Percentiles rank a stretch among this genome's conserved stretches.
phyloP scores from a whole-genome alignment of 2,888 invertebrate genomes.

The Melangyna quadrimaculata region DNA sequence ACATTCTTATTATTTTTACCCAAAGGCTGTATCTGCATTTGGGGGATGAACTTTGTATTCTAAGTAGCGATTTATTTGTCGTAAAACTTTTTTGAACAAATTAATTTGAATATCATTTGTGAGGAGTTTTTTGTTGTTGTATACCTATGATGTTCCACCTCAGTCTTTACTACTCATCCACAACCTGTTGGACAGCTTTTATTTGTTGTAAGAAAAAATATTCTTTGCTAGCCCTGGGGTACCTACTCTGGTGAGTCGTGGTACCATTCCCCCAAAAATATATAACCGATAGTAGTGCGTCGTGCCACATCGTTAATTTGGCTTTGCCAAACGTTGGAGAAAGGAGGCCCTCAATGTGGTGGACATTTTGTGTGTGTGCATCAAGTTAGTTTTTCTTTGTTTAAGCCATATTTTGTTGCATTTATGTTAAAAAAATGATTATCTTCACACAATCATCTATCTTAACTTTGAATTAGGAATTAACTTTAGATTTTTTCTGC shows the following conservation, averaged over 20 bases:
- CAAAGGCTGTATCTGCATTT: not conserved
- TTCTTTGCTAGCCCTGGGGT: not conserved
- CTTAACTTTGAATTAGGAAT: not conserved
- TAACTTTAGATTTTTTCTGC: not conserved
- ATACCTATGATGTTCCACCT: slow-evolving; percentile 4
- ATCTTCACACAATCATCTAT: not conserved
- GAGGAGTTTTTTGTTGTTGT: slow-evolving; percentile 1
- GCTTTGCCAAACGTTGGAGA: slow-evolving; percentile 32
- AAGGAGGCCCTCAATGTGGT: slow-evolving; percentile 1
- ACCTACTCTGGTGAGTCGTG: not conserved
- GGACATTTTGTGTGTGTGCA: slow-evolving; percentile 29
- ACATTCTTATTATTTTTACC: not conserved
- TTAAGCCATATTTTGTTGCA: slow-evolving; percentile 24
- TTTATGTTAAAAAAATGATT: slow-evolving; percentile 10
- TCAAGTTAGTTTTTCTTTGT: slow-evolving; percentile 30
- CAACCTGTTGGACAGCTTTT: slow-evolving; percentile 68
- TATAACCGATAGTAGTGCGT: slow-evolving; percentile 20
- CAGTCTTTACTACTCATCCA: slow-evolving; percentile 31
- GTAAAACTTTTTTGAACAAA: not conserved
- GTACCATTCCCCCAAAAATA: not conserved
- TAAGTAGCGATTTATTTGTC: not conserved
- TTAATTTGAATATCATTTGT: slow-evolving; percentile 21
- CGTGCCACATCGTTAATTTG: slow-evolving; percentile 63
- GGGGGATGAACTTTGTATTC: slow-evolving; percentile 37
- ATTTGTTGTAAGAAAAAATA: slow-evolving; percentile 40